A percentile compares a stretch with the other conserved stretches of the same genome.
phyloP scores from a whole-genome alignment of 2,113 vertebrate genomes.

The Oreochromis aureus region DNA sequence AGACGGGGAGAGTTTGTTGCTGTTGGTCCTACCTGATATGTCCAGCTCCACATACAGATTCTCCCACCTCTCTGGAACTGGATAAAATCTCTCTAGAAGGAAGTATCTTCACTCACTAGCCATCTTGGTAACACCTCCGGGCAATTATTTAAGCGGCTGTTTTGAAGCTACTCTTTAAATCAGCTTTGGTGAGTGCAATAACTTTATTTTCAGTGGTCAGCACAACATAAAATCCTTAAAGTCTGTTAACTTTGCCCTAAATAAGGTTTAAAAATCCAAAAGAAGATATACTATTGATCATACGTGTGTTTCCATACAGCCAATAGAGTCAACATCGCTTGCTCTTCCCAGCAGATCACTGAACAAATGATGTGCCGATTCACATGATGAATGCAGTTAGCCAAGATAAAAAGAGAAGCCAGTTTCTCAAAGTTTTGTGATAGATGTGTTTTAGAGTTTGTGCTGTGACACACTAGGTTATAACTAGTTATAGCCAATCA shows the following conservation, averaged over 20 bases:
- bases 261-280: neutral
- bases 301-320: neutral
- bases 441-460: neutral
- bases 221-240: neutral
- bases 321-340: neutral
- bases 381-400: neutral
- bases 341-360: neutral
- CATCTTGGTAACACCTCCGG: neutral
- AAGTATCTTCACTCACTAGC: neutral
- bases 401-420: neutral
- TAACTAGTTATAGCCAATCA: neutral
- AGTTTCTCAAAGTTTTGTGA: neutral
- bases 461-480: neutral
- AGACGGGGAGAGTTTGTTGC: neutral
- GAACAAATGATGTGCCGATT: accelerated
- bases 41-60: neutral
- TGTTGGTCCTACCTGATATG: neutral
- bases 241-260: neutral
- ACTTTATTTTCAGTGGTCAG: neutral
- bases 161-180: neutral
- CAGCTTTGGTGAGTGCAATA: neutral
- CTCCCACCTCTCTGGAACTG: neutral
- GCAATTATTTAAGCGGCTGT: neutral
- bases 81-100: neutral
- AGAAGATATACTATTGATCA: neutral